Evolutionary conservation across 2,888 invertebrate genomes (phyloP).

Genomic region (Drosophila testacea): DNA sequence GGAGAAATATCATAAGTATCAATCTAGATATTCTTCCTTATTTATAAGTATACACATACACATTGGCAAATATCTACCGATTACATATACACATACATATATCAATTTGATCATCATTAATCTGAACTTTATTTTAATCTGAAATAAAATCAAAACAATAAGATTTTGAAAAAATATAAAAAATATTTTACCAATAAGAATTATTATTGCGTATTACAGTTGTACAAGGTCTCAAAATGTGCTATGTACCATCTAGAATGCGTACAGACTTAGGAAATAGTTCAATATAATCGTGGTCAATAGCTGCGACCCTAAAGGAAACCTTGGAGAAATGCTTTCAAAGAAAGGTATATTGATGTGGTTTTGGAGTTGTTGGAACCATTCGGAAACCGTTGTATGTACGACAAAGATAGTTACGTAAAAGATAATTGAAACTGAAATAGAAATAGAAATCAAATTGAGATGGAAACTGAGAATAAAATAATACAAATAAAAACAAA

Average conservation of each 20-base stretch:
- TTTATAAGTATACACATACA: conserved; percentile 52
- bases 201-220: conserved; percentile 2
- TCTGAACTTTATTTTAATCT: not conserved
- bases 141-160: conserved; percentile 5
- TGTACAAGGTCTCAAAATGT: conserved; percentile 15
- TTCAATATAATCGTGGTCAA: conserved; percentile 10
- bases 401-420: conserved; percentile 15
- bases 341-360: conserved; percentile 8
- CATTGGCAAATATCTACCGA: conserved; percentile 44
- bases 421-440: conserved; percentile 21
- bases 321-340: conserved; percentile 55
- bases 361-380: conserved; percentile 6
- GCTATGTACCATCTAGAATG: conserved; percentile 6
- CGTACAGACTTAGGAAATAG: conserved; percentile 19
- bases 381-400: conserved; percentile 49
- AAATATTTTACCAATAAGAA: not conserved
- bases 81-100: conserved; percentile 33
- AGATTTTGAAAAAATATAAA: not conserved
- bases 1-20: conserved; percentile 68
- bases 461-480: conserved; percentile 29
- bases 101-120: conserved; percentile 9
- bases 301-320: conserved; percentile 58
- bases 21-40: conserved; percentile 53
- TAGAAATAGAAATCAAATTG: conserved; percentile 9
- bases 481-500: conserved; percentile 75